A percentile compares a stretch with the other conserved stretches of the same genome.
Evolutionary conservation across 2,888 invertebrate species (phyloP).

Genomic region (Stenodema calcarata): DNA sequence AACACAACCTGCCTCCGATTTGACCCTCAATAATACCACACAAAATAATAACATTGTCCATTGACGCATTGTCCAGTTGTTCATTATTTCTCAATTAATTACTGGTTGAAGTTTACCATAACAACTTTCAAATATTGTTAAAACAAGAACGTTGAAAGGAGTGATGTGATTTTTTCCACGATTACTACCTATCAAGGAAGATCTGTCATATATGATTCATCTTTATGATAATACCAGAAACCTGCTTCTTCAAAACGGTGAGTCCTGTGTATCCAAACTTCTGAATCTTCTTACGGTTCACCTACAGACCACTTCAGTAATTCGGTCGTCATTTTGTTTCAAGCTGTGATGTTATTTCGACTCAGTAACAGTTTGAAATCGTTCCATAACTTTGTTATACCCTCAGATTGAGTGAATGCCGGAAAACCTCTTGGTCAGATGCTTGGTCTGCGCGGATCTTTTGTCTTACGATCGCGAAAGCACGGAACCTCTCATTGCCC

Average conservation of each 20-base stretch:
- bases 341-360: no score
- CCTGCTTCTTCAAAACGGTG: not conserved
- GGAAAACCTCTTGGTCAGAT: slow-evolving; percentile 19
- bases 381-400: not conserved
- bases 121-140: not conserved
- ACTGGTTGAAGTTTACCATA: not conserved
- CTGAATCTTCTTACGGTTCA: no score
- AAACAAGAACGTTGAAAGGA: not conserved
- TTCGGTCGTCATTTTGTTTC: no score
- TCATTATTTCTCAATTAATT: not conserved
- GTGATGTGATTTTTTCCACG: not conserved
- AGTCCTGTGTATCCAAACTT: no score
- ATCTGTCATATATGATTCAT: no score
- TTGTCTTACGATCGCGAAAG: slow-evolving; percentile 30
- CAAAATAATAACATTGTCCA: no score
- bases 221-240: not conserved
- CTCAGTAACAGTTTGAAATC: no score
- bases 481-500: slow-evolving; percentile 26
- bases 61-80: no score
- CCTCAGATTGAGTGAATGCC: not conserved
- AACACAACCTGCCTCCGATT: no score
- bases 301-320: no score
- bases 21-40: no score
- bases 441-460: slow-evolving; percentile 31
- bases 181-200: no score